These are phyloP conservation scores for Idaea straminata DNA, from an alignment of 2,888 invertebrate species.

Conservation along the genomic window DNA sequence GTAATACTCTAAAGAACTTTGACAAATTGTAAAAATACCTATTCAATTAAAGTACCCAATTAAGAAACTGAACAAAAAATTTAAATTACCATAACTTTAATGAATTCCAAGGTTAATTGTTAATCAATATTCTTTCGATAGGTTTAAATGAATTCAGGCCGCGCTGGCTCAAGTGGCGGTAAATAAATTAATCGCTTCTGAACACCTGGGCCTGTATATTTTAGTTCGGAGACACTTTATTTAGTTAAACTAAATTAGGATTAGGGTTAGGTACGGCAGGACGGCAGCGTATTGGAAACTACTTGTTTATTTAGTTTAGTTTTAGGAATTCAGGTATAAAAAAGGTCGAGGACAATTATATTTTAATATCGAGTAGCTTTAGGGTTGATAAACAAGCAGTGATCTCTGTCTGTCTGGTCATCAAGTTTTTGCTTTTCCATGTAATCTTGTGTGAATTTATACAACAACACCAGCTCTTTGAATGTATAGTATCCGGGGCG, in stretches of 20 bases:
- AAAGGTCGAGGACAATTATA: neutral
- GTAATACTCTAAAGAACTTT: neutral
- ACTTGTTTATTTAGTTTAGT: neutral
- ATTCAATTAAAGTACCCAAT: neutral
- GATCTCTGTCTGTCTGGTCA: no score
- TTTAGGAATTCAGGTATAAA: neutral
- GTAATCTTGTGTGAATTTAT: no score
- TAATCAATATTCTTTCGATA: neutral
- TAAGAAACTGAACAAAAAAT: neutral
- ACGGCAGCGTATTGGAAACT: neutral
- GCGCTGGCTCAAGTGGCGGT: neutral
- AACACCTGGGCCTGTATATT: neutral
- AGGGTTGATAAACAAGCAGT: no score
- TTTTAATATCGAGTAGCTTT: neutral
- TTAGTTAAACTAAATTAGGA: neutral
- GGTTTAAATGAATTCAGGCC: neutral
- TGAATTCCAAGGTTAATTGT: neutral
- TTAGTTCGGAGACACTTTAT: neutral
- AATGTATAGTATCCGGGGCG: no score
- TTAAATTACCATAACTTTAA: neutral
- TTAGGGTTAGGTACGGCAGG: neutral
- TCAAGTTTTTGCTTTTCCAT: no score
- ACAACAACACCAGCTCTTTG: no score
- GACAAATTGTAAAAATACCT: neutral
- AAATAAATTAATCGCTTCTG: neutral